Conservation (phyloP, 2,888 invertebrate species). For the Drosophila anomalata region DNA sequence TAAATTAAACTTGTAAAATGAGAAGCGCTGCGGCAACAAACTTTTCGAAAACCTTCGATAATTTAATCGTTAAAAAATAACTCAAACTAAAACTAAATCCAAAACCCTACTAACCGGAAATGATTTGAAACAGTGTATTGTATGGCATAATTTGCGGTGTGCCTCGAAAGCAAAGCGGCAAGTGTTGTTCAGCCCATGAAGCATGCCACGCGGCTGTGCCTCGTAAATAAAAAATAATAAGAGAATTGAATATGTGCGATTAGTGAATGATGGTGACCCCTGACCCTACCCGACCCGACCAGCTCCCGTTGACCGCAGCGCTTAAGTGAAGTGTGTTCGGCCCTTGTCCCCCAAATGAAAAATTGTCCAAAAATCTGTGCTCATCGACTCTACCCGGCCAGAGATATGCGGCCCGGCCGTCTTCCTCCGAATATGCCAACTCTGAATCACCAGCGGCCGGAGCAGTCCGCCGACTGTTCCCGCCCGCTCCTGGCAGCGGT, state of each 20-base stretch:
- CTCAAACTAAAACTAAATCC: slow-evolving; percentile 15
- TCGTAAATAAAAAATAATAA: slow-evolving; percentile 17
- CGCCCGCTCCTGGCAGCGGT: slow-evolving; percentile 37
- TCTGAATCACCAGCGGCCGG: slow-evolving; percentile 40
- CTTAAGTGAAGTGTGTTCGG: slow-evolving; percentile 53
- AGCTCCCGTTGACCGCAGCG: slow-evolving; percentile 70
- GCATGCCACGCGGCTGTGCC: slow-evolving; percentile 57
- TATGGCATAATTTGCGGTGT: slow-evolving; percentile 59
- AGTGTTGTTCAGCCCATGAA: slow-evolving; percentile 39
- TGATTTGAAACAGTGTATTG: slow-evolving; percentile 38
- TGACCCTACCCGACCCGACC: slow-evolving; percentile 24
- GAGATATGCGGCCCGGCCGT: slow-evolving; percentile 23
- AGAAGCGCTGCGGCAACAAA: slow-evolving; percentile 75
- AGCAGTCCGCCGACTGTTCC: slow-evolving; percentile 28
- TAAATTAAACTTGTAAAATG: slow-evolving; percentile 39
- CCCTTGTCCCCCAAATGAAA: slow-evolving; percentile 39
- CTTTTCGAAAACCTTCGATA: slow-evolving; percentile 34
- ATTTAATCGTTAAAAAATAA: slow-evolving; percentile 14
- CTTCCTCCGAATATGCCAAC: slow-evolving; percentile 14
- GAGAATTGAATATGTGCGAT: slow-evolving; percentile 43
- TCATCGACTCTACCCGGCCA: slow-evolving; percentile 15
- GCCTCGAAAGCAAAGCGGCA: slow-evolving; percentile 35
- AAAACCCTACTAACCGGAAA: slow-evolving; percentile 22
- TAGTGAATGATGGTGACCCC: slow-evolving; percentile 44
- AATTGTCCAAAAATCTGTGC: slow-evolving; percentile 9